Evolutionary conservation across 1,140 invertebrate species (phyloP), one percentile per base, ranked within the genome.

Genomic region (Megalonaias nervosa): DNA sequence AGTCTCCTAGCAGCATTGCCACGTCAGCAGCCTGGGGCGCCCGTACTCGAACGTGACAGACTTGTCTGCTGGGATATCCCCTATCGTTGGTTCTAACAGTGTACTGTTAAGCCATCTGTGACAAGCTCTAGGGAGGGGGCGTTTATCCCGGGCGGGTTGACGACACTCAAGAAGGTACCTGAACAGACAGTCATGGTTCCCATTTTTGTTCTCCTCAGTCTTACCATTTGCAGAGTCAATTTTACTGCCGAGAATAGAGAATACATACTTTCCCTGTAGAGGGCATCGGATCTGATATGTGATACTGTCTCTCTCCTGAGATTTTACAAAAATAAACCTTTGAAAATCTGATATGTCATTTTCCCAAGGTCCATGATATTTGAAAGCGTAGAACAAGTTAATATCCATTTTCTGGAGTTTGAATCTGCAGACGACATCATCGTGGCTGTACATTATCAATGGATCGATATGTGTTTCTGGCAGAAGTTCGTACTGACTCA

Each of bases 391-490:
- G 9, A 86, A 86, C n/a, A 89, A 71, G 62, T 85, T 81, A 15
- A 86, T 81, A 23, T 83, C 75, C 17, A 67, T 74, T n/a, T 83
- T 80, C n/a, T 82, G 77, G n/a, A 87, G 76, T 57, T 87, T 83
- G 61, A 89, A 89, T 57, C 84, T 83, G 71, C 87, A 84, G 26
- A 82, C 77, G 57, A 87, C 74, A 69, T 89, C 88, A n/a, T 89
- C 88, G 59, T 86, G 81, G 68, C 83, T 86, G 67, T 85, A 88
- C 12, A 82, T 74, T 23, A 89, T 82, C 23, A 88, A 78, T 5
- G 88, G 88, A 72, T 89, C 88, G 31, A 88, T 86, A 77, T 89
- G 88, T n/a, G 86, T 87, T 58, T 87, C 83, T 3, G 88, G 86
- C 12, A 85, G 59, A 13, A 89, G 67, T 6, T 85, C 86, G 67